Evolutionary conservation across 1,140 invertebrate genomes (phyloP), one percentile per base, ranked within the genome.

Genomic region (Aradophagus sp.): DNA sequence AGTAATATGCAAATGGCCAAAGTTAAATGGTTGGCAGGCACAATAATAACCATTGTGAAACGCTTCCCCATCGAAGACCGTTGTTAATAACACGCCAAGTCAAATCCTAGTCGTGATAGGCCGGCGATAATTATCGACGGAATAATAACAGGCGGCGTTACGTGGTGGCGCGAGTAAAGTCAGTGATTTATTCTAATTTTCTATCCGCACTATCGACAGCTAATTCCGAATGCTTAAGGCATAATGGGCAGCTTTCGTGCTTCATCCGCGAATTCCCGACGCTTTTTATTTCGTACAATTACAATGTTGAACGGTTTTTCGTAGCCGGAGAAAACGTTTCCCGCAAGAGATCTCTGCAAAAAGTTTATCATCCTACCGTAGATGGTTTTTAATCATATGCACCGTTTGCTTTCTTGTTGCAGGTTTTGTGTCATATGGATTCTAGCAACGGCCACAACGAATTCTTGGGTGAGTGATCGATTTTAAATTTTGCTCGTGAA

Each of bases 391-490:
- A 4, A 5, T 23, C 20, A 8, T 23, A 8, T 4, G 20, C 8
- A 23, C 3, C 16, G 5, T 12, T 62, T 47, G 59, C 16, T 66
- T 62, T 73, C 8, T 80, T 23, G 63, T 85, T 84, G 0, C 77
- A 86, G 84, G 55, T 82, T 78, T 68, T 73, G 73, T 32, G 62
- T 77, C 34, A 69, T 79, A 5, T 86, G 79, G 81, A 76, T 84
- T 58, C 48, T 84, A 39, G 74, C 78, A 12, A 58, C 50, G 38
- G 47, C 73, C 20, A 77, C 75, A 11, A 65, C 74, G 19, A 77
- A 63, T 44, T 79, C 72, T 58, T 77, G 78, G 78, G 84, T 85
- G 44, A 80, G 45, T 72, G 38, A 20, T 23, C 4, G 4, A 23
- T 23, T 23, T 23, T 8, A 8, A 13, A 23, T n/a, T n/a, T n/a